These are phyloP conservation scores for Athene cunicularia DNA, from an alignment of 2,113 vertebrate species.

Conservation along the genomic window DNA sequence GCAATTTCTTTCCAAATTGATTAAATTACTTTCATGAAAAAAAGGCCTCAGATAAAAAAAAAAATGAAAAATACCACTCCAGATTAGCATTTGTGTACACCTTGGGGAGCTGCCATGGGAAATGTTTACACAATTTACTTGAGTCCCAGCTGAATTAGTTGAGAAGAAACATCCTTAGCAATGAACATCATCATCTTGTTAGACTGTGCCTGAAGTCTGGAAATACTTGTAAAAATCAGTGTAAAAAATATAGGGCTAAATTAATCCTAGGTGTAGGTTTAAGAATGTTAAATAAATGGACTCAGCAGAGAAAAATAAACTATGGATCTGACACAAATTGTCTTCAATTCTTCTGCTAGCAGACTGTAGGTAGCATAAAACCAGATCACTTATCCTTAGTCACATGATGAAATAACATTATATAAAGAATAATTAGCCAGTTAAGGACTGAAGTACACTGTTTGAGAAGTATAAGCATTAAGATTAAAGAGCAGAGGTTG, in stretches of 20 bases:
- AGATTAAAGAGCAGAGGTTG: background rate
- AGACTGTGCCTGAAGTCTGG: background rate
- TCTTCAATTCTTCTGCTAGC: background rate
- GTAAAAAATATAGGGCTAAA: background rate
- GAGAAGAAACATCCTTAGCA: constrained; percentile 22
- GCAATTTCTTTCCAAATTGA: constrained; percentile 8
- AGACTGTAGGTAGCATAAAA: background rate
- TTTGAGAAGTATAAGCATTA: background rate
- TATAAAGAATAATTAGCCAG: background rate
- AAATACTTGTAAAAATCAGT: background rate
- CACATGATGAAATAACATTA: background rate
- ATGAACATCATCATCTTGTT: background rate
- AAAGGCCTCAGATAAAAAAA: background rate
- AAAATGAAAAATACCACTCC: background rate
- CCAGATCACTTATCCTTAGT: background rate
- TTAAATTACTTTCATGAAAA: constrained; percentile 6
- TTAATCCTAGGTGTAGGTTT: background rate
- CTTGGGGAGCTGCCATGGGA: constrained; percentile 4
- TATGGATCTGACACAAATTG: background rate
- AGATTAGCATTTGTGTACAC: background rate
- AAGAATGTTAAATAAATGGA: background rate
- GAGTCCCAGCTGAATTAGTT: background rate
- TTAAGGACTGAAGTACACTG: background rate
- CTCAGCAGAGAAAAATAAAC: background rate
- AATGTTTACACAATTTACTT: background rate